Base-by-base conservation (phyloP, 2,113 vertebrate genomes). In the Hystrix cristata region DNA sequence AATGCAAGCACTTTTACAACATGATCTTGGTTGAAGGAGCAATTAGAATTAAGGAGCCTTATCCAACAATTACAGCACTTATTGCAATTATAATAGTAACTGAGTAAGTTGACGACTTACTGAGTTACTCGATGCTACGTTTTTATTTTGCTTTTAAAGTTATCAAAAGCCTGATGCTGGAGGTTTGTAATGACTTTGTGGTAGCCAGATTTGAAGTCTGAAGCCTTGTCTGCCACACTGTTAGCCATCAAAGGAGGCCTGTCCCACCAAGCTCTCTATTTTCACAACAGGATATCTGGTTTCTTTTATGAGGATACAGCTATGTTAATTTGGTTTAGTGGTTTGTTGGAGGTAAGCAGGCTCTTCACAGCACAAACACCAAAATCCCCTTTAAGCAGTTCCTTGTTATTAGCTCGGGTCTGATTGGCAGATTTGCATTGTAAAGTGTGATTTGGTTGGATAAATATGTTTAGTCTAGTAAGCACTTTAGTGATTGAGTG, bases 391-490 rank as follows among this genome's bases (percentile, higher is more conserved):
- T 99, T 98, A 99, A 99, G 98, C 98, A 98, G 98, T 98, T 99
- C 98, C 99, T 98, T 90, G 98, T 98, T 99, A 99, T 99, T 99
- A 99, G 98, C 98, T 38, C 96, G 84, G 95, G 98, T 93, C 98
- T 99, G 99, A 99, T 99, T 99, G 99, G 99, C 99, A 99, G 99
- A 98, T 98, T 99, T 98, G 98, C 98, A 98, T 99, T 99, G 99
- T 99, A 99, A 99, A 99, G 98, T 98, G 98, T 99, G 98, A 99
- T 99, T 99, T 98, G 98, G 98, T 99, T 99, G 99, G 98, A 99
- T 99, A 99, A 99, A 99, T 99, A 99, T 99, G 99, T 99, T 99
- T 99, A 99, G 99, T 99, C 99, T 99, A 98, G 98, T 99, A 99
- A 99, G 98, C 98, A 98, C 98, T 99, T 99, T 98, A 98, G 99